A percentile compares a stretch with the other conserved stretches of the same genome.
Evolutionary conservation across 2,113 vertebrate genomes (phyloP).

Genomic region (Alosa alosa): DNA sequence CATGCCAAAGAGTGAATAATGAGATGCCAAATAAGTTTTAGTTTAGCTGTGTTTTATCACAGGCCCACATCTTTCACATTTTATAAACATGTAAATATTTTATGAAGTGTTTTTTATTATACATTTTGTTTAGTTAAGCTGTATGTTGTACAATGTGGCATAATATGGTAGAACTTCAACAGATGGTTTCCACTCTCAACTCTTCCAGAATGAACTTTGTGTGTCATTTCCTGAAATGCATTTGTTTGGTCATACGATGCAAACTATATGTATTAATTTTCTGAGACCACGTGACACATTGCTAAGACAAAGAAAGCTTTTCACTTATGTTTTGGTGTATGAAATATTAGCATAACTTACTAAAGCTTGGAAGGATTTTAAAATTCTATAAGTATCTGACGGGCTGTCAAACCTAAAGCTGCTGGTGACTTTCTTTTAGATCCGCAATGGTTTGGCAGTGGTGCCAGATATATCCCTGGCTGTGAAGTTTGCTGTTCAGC

Average conservation of each 20-base stretch:
- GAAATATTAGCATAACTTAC: neutral
- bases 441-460: conserved; percentile 71
- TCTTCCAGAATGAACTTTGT: neutral
- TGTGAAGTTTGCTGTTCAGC: conserved; percentile 65
- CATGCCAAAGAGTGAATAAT: neutral
- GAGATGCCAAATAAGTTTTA: neutral
- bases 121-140: neutral
- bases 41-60: neutral
- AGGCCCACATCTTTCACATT: too few species aligned
- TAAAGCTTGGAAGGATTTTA: neutral
- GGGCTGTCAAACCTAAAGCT: neutral
- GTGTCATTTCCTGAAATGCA: neutral
- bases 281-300: too few species aligned
- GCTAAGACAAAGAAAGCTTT: neutral
- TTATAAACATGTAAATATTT: too few species aligned
- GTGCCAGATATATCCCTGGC: conserved; percentile 62
- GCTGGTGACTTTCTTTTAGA: conserved; percentile 60
- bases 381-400: neutral
- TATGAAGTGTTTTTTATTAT: too few species aligned
- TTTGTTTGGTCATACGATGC: neutral
- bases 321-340: neutral
- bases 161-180: neutral
- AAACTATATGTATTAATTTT: neutral
- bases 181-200: neutral
- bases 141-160: neutral